phyloP scores from a whole-genome alignment of 35 echinoderm and acorn worm species.

The Heliocidaris tuberculata region DNA sequence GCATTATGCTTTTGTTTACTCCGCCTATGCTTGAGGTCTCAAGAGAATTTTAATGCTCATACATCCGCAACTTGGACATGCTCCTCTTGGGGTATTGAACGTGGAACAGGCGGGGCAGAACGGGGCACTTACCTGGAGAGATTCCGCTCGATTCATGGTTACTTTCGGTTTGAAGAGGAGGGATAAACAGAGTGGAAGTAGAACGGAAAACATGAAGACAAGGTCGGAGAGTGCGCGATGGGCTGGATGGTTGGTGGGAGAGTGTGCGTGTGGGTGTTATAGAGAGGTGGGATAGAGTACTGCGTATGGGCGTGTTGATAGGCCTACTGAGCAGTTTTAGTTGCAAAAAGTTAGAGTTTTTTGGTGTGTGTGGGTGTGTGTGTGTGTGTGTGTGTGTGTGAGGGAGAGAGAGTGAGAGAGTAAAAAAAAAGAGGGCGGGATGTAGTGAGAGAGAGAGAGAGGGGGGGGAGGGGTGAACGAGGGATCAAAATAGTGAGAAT shows the following conservation, averaged over 20 bases:
- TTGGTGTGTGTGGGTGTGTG: no score
- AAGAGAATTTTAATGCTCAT: neutral
- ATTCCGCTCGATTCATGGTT: conserved; percentile 8
- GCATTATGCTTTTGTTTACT: neutral
- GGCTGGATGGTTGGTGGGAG: neutral
- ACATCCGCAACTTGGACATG: neutral
- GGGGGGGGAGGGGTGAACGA: no score
- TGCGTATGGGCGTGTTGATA: no score
- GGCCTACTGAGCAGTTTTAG: no score
- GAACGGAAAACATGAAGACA: neutral
- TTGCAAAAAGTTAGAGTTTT: no score
- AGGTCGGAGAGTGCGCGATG: neutral
- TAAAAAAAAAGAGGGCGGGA: no score
- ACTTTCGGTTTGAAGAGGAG: neutral
- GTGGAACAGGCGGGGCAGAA: neutral
- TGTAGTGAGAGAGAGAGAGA: no score
- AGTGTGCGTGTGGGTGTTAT: no score
- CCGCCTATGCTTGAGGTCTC: neutral
- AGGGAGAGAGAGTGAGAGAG: no score
- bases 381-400: no score
- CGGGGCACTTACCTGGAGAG: neutral
- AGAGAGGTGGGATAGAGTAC: no score
- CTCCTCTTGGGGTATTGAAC: neutral
- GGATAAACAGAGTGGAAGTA: neutral
- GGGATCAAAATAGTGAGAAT: no score